Base-by-base conservation (phyloP, 2,888 invertebrate species). In the Rhamphomyia laevipes region DNA sequence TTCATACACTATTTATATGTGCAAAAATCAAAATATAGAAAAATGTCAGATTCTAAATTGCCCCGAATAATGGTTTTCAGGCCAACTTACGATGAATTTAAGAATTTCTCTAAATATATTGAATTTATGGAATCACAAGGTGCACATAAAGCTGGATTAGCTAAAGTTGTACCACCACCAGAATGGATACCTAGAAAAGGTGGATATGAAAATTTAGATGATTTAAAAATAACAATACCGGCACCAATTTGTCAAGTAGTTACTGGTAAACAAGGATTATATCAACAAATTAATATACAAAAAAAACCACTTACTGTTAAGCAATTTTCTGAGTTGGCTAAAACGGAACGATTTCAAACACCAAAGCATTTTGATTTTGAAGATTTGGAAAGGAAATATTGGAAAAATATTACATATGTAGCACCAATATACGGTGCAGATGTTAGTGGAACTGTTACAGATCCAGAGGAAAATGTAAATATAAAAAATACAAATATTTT, bases 371-470 rank as follows among this genome's bases (percentile, higher is more conserved):
- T 84, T 51, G 87, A 88, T 64, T 89, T 80, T 63, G 91, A 92
- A 58, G 93, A 93, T 69, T 72, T 93, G 49, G 92, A 93, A 66
- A 73, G 97, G 43, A 94, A 94, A 64, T 99, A 97, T 67, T 99
- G 99, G 99, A 94, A 94, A 64, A 97, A 97, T 68, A 87, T 99
- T 6, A 88, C 92, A 0, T 94, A 91, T 65, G 88, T 90, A 10
- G 85, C 94, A 3, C 94, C 99, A 0, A 93, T 99, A 58, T 99
- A 99, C 67, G 99, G 99, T 0, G 99, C 99, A 4, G 99, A 99
- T 74, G 93, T 97, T 1, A 93, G 90, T 37, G 99, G 99, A 10
- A 86, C 90, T 54, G 77, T 99, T 23, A 95, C 94, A 21, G 97
- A 99, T 70, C 74, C 82, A 1, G 86, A 87, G 59, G 87, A 92